phyloP scores from a whole-genome alignment of 2,888 invertebrate species.

The Sinotaia quadrata region DNA sequence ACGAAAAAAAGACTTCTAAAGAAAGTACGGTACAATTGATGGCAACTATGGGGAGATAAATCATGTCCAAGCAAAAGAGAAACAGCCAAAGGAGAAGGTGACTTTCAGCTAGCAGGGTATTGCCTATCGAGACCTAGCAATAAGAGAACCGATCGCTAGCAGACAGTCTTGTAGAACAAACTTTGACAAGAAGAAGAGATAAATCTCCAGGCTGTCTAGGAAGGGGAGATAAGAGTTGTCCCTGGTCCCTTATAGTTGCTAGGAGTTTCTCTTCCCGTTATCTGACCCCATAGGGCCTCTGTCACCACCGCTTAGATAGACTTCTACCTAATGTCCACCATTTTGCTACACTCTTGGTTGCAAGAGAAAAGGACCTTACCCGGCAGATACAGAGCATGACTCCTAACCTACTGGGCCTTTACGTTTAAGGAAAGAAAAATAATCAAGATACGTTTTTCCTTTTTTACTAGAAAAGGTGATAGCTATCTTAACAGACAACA shows the following conservation, averaged over 20 bases:
- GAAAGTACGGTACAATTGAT: conserved; percentile 8
- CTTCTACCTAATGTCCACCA: conserved; percentile 1
- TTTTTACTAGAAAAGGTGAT: too few relatives aligned
- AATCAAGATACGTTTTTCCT: too few relatives aligned
- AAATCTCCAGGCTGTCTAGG: conserved; percentile 5
- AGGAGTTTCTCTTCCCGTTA: conserved; percentile 3
- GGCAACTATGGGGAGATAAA: conserved; percentile 2
- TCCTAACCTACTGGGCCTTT: too few relatives aligned
- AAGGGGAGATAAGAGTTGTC: conserved; percentile 13
- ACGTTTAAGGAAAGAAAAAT: too few relatives aligned
- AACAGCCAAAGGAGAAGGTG: background rate
- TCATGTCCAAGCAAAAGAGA: background rate
- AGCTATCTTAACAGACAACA: background rate
- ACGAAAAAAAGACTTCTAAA: background rate
- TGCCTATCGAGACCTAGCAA: background rate
- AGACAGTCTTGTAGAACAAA: background rate
- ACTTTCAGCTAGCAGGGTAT: background rate
- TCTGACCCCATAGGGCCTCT: background rate
- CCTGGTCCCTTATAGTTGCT: conserved; percentile 4
- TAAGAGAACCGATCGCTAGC: background rate
- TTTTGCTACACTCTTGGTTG: background rate
- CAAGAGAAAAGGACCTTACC: background rate
- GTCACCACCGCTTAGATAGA: background rate
- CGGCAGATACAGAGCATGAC: too few relatives aligned
- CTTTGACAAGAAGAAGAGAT: conserved; percentile 13